Evolutionary conservation across 2,797 vertebrate genomes (phyloP), one percentile per base, ranked within the genome.

Genomic region (Microctenopoma stevenorrisi): DNA sequence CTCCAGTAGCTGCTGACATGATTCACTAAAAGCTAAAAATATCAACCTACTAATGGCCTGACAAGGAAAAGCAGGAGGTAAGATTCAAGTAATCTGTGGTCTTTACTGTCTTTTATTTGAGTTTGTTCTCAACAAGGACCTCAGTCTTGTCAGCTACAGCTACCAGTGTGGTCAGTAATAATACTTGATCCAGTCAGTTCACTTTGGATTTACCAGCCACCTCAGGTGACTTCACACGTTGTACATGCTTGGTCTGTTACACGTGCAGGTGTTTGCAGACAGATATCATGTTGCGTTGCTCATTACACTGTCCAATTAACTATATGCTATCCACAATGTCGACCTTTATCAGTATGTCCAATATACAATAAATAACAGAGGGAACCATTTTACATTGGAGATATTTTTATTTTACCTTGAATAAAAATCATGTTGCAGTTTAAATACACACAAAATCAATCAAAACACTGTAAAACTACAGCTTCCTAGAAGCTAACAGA

Each of bases 401-500:
- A 43, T 47, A 14, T 52, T 72, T 87, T 88, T 85, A 65, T 85
- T 42, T 74, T 35, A 84, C 28, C 76, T 86, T 80, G 62, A 83
- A 83, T 81, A 90, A 72, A 88, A 86, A 83, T 35, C 26, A 64
- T 54, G 60, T 26, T 53, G 61, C 30, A 53, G 60, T 61, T 69
- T 70, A 40, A 68, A 64, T 79, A 76, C 35, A 74, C 69, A 79
- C 65, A 49, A 80, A 76, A 26, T 3, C 42, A 65, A 64, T n/a
- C 4, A 4, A 68, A 64, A 22, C 15, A 38, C 11, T 38, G 37
- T 38, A 60, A 47, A 70, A 37, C 62, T 47, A 53, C 2, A 82
- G 88, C 86, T 89, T 91, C 89, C 88, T 84, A 74, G 89, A 87
- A 91, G 86, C 86, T 61, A 86, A 89, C 69, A 62, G 30, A 87